Evolutionary conservation across 2,797 vertebrate genomes (phyloP).

Genomic region (Salmo trutta): DNA sequence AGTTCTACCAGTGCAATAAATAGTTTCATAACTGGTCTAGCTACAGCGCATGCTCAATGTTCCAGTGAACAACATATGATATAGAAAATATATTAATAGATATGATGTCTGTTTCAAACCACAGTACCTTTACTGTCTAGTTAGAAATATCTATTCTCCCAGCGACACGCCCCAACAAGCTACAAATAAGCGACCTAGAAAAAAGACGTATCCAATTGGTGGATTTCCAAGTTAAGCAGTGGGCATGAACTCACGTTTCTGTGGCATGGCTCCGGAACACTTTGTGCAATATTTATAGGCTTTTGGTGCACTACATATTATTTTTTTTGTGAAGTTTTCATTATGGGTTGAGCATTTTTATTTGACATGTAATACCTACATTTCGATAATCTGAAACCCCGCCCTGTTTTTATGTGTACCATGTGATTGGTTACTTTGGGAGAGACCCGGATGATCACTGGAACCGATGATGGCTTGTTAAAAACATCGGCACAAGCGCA

Average conservation of each 20-base stretch:
- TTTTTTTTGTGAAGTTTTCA: background rate
- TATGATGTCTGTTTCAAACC: background rate
- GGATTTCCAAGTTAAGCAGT: slow-evolving; percentile 20
- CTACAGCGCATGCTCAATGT: slow-evolving; percentile 44
- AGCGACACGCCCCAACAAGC: background rate
- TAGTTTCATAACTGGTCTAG: slow-evolving; percentile 43
- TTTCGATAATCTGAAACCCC: slow-evolving; percentile 4
- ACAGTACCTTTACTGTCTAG: background rate
- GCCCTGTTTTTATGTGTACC: slow-evolving; percentile 9
- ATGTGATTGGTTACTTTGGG: slow-evolving; percentile 21
- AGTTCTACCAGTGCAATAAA: slow-evolving; percentile 6
- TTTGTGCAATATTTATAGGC: background rate
- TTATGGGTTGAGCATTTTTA: background rate
- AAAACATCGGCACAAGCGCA: background rate
- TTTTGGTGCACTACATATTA: background rate
- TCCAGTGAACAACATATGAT: background rate
- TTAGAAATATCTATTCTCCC: background rate
- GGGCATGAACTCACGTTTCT: slow-evolving; percentile 47
- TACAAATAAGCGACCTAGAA: slow-evolving; percentile 18
- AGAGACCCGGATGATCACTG: slow-evolving; percentile 30
- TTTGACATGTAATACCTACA: background rate
- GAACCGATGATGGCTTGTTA: background rate
- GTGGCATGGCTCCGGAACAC: slow-evolving; percentile 30
- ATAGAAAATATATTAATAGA: background rate
- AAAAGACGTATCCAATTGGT: slow-evolving; percentile 27